Percentiles rank a stretch among this genome's conserved stretches.
These are phyloP conservation scores for Chelon auratus DNA, from an alignment of 2,797 vertebrate species.

Conservation along the genomic window DNA sequence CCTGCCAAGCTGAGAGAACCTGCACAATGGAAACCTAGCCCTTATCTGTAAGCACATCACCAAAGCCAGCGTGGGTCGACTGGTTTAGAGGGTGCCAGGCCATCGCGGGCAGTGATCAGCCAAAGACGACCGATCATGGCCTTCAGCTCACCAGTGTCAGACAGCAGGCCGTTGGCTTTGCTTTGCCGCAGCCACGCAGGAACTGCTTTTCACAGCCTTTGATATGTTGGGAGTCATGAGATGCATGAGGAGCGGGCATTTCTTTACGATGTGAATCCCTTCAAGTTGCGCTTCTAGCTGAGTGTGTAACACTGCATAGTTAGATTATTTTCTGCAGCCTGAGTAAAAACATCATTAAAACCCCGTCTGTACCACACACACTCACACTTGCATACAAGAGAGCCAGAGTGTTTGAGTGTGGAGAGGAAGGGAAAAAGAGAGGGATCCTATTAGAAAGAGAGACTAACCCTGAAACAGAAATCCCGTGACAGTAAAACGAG, in stretches of 20 bases:
- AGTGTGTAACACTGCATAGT: too few relatives aligned
- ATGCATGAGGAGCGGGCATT: background rate
- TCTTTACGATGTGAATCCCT: too few relatives aligned
- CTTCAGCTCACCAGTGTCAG: background rate
- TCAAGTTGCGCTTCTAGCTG: too few relatives aligned
- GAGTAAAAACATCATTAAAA: too few relatives aligned
- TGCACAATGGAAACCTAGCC: too few relatives aligned
- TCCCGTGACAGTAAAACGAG: conserved; percentile 41
- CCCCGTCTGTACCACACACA: background rate
- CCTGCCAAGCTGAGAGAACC: too few relatives aligned
- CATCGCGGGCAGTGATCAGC: background rate
- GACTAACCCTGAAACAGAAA: conserved; percentile 37
- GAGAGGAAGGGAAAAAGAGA: background rate
- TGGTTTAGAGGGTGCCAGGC: too few relatives aligned
- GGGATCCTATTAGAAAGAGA: background rate
- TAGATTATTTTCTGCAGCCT: too few relatives aligned
- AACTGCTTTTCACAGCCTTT: background rate
- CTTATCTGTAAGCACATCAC: too few relatives aligned
- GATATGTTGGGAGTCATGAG: background rate
- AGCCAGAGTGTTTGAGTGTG: conserved; percentile 8
- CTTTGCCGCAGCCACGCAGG: background rate
- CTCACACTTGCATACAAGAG: background rate
- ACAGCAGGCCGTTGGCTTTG: background rate
- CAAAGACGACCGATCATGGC: background rate
- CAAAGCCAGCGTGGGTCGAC: too few relatives aligned